A percentile compares a stretch with the other conserved stretches of the same genome.
Evolutionary conservation across 2,888 invertebrate species (phyloP).

Genomic region (Strigamia maritima): DNA sequence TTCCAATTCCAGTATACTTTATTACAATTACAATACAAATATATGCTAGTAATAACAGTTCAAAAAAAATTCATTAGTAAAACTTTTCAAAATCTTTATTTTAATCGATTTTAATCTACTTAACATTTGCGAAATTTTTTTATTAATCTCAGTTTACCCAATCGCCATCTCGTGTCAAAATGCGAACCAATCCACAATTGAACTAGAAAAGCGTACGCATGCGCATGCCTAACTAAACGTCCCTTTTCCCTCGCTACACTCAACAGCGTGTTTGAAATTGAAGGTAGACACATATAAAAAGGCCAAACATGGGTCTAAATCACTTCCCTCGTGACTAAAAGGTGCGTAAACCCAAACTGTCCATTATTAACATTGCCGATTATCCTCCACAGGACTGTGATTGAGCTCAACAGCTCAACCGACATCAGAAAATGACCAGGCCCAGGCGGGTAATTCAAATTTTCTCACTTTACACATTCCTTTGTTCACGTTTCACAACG

Average conservation of each 20-base stretch:
- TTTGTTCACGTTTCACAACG: background rate
- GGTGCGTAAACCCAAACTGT: background rate
- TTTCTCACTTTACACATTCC: background rate
- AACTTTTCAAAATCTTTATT: too few relatives aligned
- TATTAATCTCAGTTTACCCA: too few relatives aligned
- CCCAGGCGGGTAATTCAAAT: conserved; percentile 16
- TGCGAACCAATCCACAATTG: background rate
- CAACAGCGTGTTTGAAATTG: conserved; percentile 1
- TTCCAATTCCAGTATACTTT: too few relatives aligned
- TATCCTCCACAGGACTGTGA: background rate
- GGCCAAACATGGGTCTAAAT: background rate
- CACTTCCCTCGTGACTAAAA: background rate
- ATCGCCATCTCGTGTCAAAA: too few relatives aligned
- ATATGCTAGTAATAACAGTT: too few relatives aligned
- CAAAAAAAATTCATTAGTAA: too few relatives aligned
- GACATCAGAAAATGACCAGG: background rate
- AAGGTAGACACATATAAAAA: background rate
- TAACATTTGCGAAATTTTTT: too few relatives aligned
- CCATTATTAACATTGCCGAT: background rate
- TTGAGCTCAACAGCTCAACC: background rate
- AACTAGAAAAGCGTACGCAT: background rate
- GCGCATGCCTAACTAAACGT: background rate
- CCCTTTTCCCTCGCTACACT: background rate
- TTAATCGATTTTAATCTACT: too few relatives aligned
- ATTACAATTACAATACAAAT: too few relatives aligned